These are phyloP conservation scores for Syrphus vitripennis DNA, from an alignment of 2,888 invertebrate species.

Conservation along the genomic window DNA sequence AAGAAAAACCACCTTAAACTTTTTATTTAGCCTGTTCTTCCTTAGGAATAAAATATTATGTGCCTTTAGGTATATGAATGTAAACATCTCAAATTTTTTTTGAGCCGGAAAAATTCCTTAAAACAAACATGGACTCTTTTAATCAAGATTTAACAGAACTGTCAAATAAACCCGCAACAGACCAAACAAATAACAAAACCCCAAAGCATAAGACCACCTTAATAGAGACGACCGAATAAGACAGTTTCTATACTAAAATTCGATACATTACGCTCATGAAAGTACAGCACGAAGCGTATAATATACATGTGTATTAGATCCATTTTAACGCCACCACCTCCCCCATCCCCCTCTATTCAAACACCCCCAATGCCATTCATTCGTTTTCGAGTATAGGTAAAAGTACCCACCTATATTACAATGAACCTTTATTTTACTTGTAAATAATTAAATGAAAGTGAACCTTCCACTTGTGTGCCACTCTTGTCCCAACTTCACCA, in stretches of 20 bases:
- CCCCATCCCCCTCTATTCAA: neutral
- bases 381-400: slow-evolving; percentile 33
- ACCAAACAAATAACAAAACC: neutral
- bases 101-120: no score
- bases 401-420: slow-evolving; percentile 60
- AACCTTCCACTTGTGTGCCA: slow-evolving; percentile 29
- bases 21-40: neutral
- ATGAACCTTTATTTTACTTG: slow-evolving; percentile 70
- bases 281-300: slow-evolving; percentile 38
- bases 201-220: neutral
- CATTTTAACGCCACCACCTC: neutral
- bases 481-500: neutral
- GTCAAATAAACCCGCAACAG: neutral
- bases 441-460: slow-evolving; percentile 71
- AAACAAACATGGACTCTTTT: neutral
- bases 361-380: slow-evolving; percentile 44
- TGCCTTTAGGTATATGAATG: no score
- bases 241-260: slow-evolving; percentile 55
- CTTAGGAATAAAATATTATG: neutral
- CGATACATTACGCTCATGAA: slow-evolving; percentile 57
- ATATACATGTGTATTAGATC: slow-evolving; percentile 60
- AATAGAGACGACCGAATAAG: slow-evolving; percentile 15
- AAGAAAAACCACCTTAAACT: neutral
- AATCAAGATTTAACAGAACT: slow-evolving; percentile 19
- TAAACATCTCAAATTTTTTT: no score